These are phyloP conservation scores for Hirundichthys speculiger DNA, from an alignment of 2,113 vertebrate species.

Conservation along the genomic window DNA sequence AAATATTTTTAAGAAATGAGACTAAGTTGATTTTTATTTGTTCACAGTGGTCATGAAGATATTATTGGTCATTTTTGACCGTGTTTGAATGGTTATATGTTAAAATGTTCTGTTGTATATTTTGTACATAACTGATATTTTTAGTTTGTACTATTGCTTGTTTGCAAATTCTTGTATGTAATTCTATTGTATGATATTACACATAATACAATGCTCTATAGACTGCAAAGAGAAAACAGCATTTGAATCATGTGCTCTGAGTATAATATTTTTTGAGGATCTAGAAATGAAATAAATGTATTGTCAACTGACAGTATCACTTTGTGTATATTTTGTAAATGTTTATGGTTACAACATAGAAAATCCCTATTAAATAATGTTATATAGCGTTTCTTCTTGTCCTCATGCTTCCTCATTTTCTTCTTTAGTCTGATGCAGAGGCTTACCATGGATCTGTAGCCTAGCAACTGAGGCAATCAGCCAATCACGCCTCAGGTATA, in stretches of 20 bases:
- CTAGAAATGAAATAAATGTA: slow-evolving; percentile 69
- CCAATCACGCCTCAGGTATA: slow-evolving; percentile 44
- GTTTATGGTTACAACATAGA: slow-evolving; percentile 69
- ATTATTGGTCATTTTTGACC: slow-evolving; percentile 73
- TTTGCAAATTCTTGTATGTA: slow-evolving; percentile 65
- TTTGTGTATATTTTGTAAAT: slow-evolving; percentile 79
- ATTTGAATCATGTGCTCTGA: slow-evolving; percentile 50
- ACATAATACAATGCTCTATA: slow-evolving; percentile 51
- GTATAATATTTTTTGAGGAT: slow-evolving; percentile 67
- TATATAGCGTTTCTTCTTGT: slow-evolving; percentile 47
- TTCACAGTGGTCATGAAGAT: slow-evolving; percentile 70
- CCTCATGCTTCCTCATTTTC: slow-evolving; percentile 32
- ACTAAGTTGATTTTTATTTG: slow-evolving; percentile 56
- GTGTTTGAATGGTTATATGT: slow-evolving; percentile 52
- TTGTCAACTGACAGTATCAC: slow-evolving; percentile 61
- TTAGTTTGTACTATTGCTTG: slow-evolving; percentile 52
- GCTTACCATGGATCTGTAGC: slow-evolving; percentile 52
- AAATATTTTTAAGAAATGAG: slow-evolving; percentile 69
- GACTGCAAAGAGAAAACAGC: slow-evolving; percentile 44
- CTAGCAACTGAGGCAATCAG: slow-evolving; percentile 73
- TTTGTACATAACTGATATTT: slow-evolving; percentile 65
- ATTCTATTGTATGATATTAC: slow-evolving; percentile 62
- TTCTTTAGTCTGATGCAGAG: slow-evolving; percentile 15
- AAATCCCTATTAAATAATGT: slow-evolving; percentile 72
- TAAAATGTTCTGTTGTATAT: slow-evolving; percentile 61